These are phyloP conservation scores for Ifrita kowaldi DNA, from an alignment of 2,113 vertebrate species.

Conservation along the genomic window DNA sequence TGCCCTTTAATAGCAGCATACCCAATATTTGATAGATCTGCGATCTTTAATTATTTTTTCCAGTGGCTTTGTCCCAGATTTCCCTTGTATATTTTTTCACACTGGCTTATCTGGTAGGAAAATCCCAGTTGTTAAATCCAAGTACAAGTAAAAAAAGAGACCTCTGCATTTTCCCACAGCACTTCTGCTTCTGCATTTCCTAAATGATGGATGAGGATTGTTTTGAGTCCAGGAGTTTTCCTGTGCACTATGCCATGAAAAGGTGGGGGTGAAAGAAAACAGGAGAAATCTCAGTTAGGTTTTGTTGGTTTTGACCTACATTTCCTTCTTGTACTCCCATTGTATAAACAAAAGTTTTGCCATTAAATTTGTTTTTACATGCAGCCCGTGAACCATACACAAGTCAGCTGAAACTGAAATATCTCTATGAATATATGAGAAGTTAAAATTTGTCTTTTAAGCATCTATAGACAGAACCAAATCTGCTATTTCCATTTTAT, in stretches of 20 bases:
- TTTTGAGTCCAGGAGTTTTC: neutral
- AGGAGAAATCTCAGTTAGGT: neutral
- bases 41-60: neutral
- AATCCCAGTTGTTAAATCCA: neutral
- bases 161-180: slow-evolving; percentile 19
- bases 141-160: neutral
- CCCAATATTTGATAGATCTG: neutral
- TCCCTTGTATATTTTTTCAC: neutral
- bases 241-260: neutral
- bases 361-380: neutral
- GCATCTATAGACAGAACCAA: neutral
- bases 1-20: neutral
- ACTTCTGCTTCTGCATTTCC: neutral
- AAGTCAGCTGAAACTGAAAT: neutral
- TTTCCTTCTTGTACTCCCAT: neutral
- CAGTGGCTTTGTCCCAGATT: neutral
- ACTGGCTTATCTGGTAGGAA: neutral
- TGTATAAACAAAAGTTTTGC: neutral
- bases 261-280: slow-evolving; percentile 19
- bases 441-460: neutral
- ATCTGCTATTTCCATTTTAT: neutral
- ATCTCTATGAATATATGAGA: neutral
- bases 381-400: neutral
- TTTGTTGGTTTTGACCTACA: neutral
- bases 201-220: slow-evolving; percentile 28